Percentiles rank a stretch among this genome's conserved stretches.
Evolutionary conservation across 2,113 vertebrate genomes (phyloP).

Genomic region (Pangasianodon hypophthalmus): DNA sequence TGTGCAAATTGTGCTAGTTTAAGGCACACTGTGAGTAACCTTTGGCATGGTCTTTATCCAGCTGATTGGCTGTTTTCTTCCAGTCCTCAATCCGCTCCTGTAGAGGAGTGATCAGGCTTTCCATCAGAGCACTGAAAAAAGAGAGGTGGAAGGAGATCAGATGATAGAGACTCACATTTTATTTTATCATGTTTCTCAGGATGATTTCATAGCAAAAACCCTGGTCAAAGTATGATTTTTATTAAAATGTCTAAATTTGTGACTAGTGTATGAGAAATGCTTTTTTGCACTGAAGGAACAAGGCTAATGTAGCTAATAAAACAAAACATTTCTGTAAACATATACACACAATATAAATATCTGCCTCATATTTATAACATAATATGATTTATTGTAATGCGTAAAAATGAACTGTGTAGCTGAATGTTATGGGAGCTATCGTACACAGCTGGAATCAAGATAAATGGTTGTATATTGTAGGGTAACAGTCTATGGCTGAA

Average conservation of each 20-base stretch:
- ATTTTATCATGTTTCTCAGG: not conserved
- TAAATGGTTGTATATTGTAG: not conserved
- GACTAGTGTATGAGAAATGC: not conserved
- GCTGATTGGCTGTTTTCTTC: constrained; percentile 95
- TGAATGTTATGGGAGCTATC: not conserved
- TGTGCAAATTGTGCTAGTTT: not conserved
- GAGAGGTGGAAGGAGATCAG: not conserved
- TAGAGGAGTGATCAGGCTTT: constrained; percentile 93
- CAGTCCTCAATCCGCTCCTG: constrained; percentile 98
- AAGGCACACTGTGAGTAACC: constrained; percentile 68
- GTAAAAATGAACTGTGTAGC: not conserved
- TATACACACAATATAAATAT: not conserved
- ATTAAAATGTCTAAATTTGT: not conserved
- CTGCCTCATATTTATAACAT: not conserved
- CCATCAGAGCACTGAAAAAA: constrained; percentile 85
- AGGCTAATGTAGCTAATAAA: not conserved
- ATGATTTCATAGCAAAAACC: constrained; percentile 7
- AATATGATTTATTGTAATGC: not conserved
- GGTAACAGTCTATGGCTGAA: not conserved
- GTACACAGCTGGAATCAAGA: not conserved
- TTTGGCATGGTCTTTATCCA: constrained; percentile 97
- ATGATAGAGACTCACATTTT: constrained; percentile 11
- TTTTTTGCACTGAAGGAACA: not conserved
- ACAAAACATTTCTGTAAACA: too few species aligned
- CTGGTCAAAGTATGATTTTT: not conserved